Conservation (phyloP, 2,113 vertebrate genomes). For the Solea senegalensis region DNA sequence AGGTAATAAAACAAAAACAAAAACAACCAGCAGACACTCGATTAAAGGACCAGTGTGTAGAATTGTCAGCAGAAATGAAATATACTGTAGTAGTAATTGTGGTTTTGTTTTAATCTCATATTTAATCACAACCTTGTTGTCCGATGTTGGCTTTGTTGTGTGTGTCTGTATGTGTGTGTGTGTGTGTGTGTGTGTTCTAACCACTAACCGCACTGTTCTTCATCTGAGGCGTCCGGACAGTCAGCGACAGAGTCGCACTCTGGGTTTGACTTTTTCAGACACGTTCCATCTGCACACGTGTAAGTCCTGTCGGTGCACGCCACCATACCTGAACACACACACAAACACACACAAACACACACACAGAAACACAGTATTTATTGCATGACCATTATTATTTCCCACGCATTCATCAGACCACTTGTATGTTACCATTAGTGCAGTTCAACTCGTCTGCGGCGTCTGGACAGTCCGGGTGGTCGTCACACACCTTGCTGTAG, state of each 20-base stretch:
- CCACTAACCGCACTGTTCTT: slow-evolving; percentile 90
- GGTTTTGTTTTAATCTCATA: too few relatives aligned
- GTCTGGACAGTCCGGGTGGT: slow-evolving; percentile 84
- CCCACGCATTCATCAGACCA: too few relatives aligned
- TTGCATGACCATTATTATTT: too few relatives aligned
- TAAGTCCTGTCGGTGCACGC: slow-evolving; percentile 89
- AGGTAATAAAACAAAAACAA: too few relatives aligned
- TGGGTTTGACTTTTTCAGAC: slow-evolving; percentile 91
- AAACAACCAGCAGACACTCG: too few relatives aligned
- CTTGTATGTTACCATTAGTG: slow-evolving; percentile 73
- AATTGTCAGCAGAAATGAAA: too few relatives aligned
- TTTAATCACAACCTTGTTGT: too few relatives aligned
- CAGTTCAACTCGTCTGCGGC: slow-evolving; percentile 89
- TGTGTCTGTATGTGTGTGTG: neutral
- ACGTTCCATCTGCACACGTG: slow-evolving; percentile 88
- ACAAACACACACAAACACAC: neutral
- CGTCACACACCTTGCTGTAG: slow-evolving; percentile 87
- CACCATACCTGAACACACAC: slow-evolving; percentile 75
- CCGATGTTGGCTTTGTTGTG: neutral
- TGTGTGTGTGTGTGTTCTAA: slow-evolving; percentile 70
- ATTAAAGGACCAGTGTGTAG: too few relatives aligned
- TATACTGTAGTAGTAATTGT: too few relatives aligned
- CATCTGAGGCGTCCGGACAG: slow-evolving; percentile 90
- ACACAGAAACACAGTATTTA: neutral
- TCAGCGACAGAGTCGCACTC: slow-evolving; percentile 86